phyloP scores from a whole-genome alignment of 2,113 vertebrate species.

The Cacatua alba region DNA sequence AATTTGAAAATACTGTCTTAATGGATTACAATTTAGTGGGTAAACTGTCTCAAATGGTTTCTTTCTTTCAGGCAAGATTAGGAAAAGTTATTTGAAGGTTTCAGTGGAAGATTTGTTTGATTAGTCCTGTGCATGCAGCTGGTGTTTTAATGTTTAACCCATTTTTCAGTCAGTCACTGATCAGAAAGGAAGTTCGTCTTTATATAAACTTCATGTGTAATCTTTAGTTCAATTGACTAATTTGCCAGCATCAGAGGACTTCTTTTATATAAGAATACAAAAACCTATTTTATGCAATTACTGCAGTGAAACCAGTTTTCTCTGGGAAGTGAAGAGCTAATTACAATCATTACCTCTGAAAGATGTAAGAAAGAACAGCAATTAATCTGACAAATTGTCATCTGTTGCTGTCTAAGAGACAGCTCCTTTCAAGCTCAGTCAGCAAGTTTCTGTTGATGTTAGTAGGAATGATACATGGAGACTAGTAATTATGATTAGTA shows the following conservation, averaged over 20 bases:
- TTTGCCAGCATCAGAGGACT: slow-evolving; percentile 2
- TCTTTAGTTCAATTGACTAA: slow-evolving; percentile 13
- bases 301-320: background rate
- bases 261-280: background rate
- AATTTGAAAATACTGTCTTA: background rate
- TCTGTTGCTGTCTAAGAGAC: background rate
- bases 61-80: background rate
- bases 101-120: background rate
- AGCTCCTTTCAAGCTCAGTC: background rate
- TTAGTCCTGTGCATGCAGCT: background rate
- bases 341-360: slow-evolving; percentile 44
- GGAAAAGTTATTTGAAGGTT: background rate
- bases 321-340: slow-evolving; percentile 39
- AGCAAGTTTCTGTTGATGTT: background rate
- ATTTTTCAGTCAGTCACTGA: background rate
- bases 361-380: slow-evolving; percentile 28
- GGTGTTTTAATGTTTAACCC: background rate
- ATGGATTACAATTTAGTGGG: background rate
- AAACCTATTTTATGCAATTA: slow-evolving; percentile 27
- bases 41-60: background rate
- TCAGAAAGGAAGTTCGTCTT: background rate
- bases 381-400: slow-evolving; percentile 28
- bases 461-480: background rate
- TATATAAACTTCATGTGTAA: background rate
- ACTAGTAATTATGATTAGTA: slow-evolving; percentile 1